These are phyloP conservation scores for Pluvianellus socialis DNA, from an alignment of 2,113 vertebrate species.

Conservation along the genomic window DNA sequence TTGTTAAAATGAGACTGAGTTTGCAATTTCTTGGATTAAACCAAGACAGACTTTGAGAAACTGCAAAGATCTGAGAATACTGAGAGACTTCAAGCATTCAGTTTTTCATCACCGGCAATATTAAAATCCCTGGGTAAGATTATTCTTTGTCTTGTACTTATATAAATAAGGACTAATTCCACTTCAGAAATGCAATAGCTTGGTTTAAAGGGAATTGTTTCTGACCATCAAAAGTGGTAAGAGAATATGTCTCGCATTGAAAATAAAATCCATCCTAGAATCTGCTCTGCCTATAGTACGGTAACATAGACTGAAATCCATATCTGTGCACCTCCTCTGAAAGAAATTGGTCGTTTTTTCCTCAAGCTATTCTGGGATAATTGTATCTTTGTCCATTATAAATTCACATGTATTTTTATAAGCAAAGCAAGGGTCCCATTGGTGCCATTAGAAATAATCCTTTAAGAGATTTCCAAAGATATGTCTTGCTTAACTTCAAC, in stretches of 20 bases:
- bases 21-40: background rate
- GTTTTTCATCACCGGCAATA: background rate
- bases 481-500: conserved; percentile 6
- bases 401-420: conserved; percentile 36
- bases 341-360: background rate
- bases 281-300: background rate
- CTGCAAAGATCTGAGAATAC: background rate
- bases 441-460: conserved; percentile 7
- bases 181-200: background rate
- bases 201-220: background rate
- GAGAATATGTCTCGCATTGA: background rate
- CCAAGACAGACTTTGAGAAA: background rate
- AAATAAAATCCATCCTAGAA: background rate
- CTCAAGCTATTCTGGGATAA: conserved; percentile 29
- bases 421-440: background rate
- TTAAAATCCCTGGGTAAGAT: background rate
- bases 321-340: background rate
- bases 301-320: background rate
- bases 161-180: background rate
- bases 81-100: background rate
- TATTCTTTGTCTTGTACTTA: background rate
- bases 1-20: background rate
- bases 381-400: conserved; percentile 30
- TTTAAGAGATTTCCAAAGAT: conserved; percentile 36
- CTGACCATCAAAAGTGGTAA: background rate